Conservation (phyloP, 1,140 invertebrate genomes). For the Lanistes nyassanus region DNA sequence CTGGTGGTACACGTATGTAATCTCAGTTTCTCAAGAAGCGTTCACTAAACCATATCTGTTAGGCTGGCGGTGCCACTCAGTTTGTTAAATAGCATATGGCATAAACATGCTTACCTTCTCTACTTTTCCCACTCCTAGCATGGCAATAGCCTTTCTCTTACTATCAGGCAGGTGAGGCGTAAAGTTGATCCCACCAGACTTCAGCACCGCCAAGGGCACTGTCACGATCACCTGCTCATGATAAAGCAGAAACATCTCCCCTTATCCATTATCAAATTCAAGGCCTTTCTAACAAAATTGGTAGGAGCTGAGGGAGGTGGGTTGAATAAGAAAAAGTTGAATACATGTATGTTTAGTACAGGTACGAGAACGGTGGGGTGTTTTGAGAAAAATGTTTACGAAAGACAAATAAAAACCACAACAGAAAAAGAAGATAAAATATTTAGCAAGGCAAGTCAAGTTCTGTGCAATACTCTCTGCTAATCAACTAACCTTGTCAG, state of each 20-base stretch:
- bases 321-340: too few relatives aligned
- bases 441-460: neutral
- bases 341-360: too few relatives aligned
- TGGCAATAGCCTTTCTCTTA: constrained; percentile 63
- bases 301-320: too few relatives aligned
- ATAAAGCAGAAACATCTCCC: neutral
- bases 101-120: constrained; percentile 65
- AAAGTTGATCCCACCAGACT: constrained; percentile 62
- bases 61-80: too few relatives aligned
- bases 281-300: too few relatives aligned
- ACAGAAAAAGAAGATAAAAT: neutral
- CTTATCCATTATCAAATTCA: too few relatives aligned
- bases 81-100: too few relatives aligned
- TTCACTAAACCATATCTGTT: too few relatives aligned
- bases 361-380: too few relatives aligned
- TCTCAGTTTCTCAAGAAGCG: too few relatives aligned
- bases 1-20: too few relatives aligned
- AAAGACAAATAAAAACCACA: too few relatives aligned
- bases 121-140: constrained; percentile 66
- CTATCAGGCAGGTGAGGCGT: constrained; percentile 63
- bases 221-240: constrained; percentile 64
- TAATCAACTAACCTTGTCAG: constrained; percentile 42
- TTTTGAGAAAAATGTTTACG: neutral
- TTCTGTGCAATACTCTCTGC: neutral
- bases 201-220: constrained; percentile 65